Conservation (phyloP, 2,888 invertebrate genomes). For the Heterodera filipjevi region DNA sequence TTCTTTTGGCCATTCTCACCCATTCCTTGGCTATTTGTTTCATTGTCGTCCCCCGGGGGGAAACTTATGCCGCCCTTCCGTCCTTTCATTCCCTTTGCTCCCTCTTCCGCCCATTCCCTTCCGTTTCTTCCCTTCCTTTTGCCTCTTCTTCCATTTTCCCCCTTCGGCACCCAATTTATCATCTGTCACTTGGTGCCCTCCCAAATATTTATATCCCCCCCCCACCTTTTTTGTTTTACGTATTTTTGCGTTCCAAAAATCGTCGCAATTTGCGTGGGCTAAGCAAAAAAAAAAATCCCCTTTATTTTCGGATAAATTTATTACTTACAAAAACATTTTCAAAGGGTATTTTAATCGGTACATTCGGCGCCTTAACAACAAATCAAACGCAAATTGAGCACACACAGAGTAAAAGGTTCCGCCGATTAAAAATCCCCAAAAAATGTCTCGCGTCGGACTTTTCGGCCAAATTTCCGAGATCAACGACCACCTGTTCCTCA, state of each 20-base stretch:
- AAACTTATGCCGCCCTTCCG: background rate
- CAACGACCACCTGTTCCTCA: slow-evolving; percentile 77
- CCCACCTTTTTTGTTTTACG: no score
- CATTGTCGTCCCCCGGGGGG: background rate
- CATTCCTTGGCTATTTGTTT: background rate
- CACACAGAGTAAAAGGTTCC: no score
- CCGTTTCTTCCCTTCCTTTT: background rate
- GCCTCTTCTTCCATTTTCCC: background rate
- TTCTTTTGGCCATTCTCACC: background rate
- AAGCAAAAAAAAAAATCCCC: no score
- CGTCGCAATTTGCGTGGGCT: no score
- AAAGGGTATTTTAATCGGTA: no score
- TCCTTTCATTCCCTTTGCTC: background rate
- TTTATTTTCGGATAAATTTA: no score
- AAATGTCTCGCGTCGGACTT: slow-evolving; percentile 54
- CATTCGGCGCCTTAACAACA: no score
- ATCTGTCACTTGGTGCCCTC: background rate
- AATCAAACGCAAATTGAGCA: no score
- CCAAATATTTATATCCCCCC: background rate
- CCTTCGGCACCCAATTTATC: background rate
- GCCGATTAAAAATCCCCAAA: background rate
- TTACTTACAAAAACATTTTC: no score
- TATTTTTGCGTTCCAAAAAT: no score
- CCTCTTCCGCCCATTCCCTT: background rate
- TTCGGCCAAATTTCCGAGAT: slow-evolving; percentile 72